Evolutionary conservation across 2,113 vertebrate species (phyloP).

Genomic region (Pteropus alecto): DNA sequence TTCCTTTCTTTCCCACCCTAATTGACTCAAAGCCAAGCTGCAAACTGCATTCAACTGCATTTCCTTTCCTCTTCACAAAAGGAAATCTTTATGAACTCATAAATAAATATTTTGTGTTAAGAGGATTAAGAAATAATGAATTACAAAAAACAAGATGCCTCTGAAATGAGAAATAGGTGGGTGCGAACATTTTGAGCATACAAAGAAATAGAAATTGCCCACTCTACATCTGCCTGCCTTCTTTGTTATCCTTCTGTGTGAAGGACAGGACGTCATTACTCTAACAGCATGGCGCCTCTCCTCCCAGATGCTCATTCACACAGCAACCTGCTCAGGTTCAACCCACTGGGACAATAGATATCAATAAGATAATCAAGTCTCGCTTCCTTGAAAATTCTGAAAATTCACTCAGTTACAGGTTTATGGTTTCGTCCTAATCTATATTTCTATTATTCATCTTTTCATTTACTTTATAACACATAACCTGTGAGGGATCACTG

Average conservation of each 20-base stretch:
- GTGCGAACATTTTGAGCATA: neutral
- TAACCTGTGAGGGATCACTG: neutral
- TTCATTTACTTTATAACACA: neutral
- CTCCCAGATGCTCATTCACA: neutral
- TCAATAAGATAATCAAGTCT: neutral
- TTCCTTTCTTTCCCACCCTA: neutral
- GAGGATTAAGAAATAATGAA: neutral
- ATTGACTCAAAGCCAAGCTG: conserved; percentile 3
- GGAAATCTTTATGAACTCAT: conserved; percentile 18
- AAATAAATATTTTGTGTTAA: conserved; percentile 3
- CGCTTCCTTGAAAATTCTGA: neutral
- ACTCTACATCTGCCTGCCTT: neutral
- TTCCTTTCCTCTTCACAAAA: neutral
- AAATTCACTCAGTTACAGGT: neutral
- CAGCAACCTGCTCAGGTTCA: neutral
- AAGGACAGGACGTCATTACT: neutral
- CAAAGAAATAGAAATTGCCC: neutral
- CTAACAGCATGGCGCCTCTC: neutral
- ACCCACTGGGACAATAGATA: neutral
- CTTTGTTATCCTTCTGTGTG: neutral
- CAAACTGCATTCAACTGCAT: neutral
- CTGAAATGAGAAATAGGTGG: neutral
- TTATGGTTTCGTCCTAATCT: neutral
- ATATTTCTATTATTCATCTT: neutral
- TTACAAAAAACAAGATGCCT: neutral